A percentile compares a stretch with the other conserved stretches of the same genome.
phyloP scores from a whole-genome alignment of 2,888 invertebrate species.

The Ormia ochracea region DNA sequence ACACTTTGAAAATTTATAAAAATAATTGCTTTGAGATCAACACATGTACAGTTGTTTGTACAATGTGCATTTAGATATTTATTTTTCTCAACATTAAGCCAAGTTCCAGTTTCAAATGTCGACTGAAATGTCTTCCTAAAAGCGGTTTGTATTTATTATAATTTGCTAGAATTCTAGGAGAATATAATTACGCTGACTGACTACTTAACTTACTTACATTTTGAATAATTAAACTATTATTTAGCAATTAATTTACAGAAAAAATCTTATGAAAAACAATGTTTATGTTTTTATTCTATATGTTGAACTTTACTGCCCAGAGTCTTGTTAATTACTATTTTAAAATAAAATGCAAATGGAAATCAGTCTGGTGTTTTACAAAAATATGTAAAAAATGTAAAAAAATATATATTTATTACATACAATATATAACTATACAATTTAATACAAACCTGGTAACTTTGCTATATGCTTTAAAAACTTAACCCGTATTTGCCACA shows the following conservation, averaged over 20 bases:
- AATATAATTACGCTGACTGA: constrained; percentile 15
- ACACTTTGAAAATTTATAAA: too few species aligned
- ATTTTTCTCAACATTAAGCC: constrained; percentile 15
- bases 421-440: too few species aligned
- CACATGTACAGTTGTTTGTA: too few species aligned
- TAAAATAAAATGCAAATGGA: constrained; percentile 49
- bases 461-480: too few species aligned
- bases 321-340: constrained; percentile 70
- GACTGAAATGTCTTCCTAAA: constrained; percentile 53
- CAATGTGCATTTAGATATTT: too few species aligned
- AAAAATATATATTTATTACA: background rate
- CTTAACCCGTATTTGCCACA: too few species aligned
- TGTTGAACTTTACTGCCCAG: constrained; percentile 65
- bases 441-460: too few species aligned
- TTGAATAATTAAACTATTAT: constrained; percentile 40
- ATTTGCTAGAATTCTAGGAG: constrained; percentile 17
- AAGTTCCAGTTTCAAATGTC: constrained; percentile 34
- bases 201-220: constrained; percentile 44
- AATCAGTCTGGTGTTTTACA: constrained; percentile 18
- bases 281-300: constrained; percentile 32
- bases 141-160: constrained; percentile 49
- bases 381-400: background rate
- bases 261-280: constrained; percentile 7
- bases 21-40: too few species aligned
- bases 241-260: constrained; percentile 47